Evolutionary conservation across 1,140 invertebrate species (phyloP).

Genomic region (Whitmania pigra): DNA sequence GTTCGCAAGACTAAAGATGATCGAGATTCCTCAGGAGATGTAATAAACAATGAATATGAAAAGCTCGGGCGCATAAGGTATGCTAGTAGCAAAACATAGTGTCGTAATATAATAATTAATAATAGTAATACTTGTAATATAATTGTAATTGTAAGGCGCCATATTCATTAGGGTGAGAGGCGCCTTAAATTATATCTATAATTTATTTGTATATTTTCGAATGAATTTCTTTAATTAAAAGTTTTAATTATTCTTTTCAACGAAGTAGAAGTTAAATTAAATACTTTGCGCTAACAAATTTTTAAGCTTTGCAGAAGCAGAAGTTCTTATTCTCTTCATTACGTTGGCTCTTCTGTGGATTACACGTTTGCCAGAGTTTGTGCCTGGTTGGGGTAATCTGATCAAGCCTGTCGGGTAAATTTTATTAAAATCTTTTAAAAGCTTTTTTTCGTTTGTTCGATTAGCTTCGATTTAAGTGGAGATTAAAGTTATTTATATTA

Average conservation of each 20-base stretch:
- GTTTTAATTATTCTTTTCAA: not conserved
- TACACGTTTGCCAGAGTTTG: constrained; percentile 69
- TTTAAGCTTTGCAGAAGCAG: constrained; percentile 55
- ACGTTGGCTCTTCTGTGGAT: constrained; percentile 71
- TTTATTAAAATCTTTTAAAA: not conserved
- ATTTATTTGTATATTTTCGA: not conserved
- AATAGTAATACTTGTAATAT: no score
- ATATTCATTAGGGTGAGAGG: no score
- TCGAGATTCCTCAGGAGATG: constrained; percentile 7
- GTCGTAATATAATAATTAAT: no score
- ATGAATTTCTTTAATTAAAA: not conserved
- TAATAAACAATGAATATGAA: constrained; percentile 21
- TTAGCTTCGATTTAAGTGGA: no score
- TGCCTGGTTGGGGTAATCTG: constrained; percentile 54
- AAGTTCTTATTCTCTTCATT: constrained; percentile 62
- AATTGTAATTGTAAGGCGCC: no score
- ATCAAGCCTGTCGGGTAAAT: constrained; percentile 33
- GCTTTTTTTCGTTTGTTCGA: no score
- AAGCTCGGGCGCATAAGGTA: constrained; percentile 24
- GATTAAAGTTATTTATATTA: no score
- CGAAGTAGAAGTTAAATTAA: not conserved
- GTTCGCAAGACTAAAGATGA: not conserved
- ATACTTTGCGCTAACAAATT: not conserved
- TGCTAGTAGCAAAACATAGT: not conserved
- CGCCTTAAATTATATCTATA: not conserved